Conservation (phyloP, 2,113 vertebrate species). For the Brachyhypopomus occidentalis region DNA sequence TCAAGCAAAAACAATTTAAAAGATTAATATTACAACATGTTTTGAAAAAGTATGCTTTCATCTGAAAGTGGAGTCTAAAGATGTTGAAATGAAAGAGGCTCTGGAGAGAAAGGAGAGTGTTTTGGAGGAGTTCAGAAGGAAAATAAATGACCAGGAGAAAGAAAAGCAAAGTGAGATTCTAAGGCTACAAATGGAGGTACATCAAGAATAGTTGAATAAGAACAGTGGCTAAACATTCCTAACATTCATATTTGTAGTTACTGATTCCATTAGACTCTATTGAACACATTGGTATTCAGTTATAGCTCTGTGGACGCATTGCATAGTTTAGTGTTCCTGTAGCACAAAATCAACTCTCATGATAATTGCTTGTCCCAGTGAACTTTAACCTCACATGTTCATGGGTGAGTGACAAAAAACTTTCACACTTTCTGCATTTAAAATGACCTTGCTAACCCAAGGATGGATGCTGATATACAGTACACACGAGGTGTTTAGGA, state of each 20-base stretch:
- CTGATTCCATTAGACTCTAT: not conserved
- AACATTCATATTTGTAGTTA: too few species aligned
- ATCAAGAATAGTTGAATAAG: not conserved
- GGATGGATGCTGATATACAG: slow-evolving; percentile 19
- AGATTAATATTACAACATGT: not conserved
- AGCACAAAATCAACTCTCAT: not conserved
- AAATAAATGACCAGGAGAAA: slow-evolving; percentile 82
- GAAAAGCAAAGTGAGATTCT: slow-evolving; percentile 88
- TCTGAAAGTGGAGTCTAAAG: slow-evolving; percentile 79
- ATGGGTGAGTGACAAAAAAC: slow-evolving; percentile 8
- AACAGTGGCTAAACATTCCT: too few species aligned
- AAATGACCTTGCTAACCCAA: slow-evolving; percentile 2
- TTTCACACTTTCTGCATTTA: slow-evolving; percentile 5
- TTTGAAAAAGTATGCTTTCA: not conserved
- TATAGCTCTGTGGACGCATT: not conserved
- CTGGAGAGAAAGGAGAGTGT: slow-evolving; percentile 77
- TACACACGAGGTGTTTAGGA: too few species aligned
- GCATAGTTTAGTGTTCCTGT: slow-evolving; percentile 11
- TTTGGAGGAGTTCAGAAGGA: slow-evolving; percentile 79
- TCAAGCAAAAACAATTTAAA: too few species aligned
- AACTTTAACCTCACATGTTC: slow-evolving; percentile 4
- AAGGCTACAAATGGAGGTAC: slow-evolving; percentile 90
- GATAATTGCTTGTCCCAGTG: not conserved
- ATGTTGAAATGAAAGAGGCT: slow-evolving; percentile 72
- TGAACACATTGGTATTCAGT: not conserved